These are phyloP conservation scores for Peribatodes rhomboidaria DNA, from an alignment of 2,888 invertebrate species.

Conservation along the genomic window DNA sequence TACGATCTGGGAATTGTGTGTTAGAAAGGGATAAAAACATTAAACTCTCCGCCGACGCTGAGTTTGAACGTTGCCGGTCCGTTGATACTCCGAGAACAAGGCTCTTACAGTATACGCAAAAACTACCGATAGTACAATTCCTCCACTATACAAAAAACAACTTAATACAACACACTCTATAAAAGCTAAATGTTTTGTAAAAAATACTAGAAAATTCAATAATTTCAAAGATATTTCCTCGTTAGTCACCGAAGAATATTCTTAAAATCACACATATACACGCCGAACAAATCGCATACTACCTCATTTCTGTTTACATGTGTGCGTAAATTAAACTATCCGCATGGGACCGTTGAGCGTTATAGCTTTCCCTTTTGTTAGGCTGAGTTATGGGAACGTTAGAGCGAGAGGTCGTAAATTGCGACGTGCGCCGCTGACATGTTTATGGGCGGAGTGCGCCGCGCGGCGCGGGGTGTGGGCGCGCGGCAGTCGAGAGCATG, in stretches of 20 bases:
- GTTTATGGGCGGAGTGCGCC: conserved; percentile 85
- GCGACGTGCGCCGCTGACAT: conserved; percentile 81
- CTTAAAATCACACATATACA: conserved; percentile 62
- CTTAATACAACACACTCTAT: not conserved
- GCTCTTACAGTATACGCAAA: conserved; percentile 68
- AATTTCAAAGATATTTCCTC: not conserved
- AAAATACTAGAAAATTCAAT: not conserved
- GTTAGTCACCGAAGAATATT: conserved; percentile 44
- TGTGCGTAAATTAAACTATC: conserved; percentile 86
- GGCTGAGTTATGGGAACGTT: conserved; percentile 82
- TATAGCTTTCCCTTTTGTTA: conserved; percentile 87
- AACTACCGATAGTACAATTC: conserved; percentile 48
- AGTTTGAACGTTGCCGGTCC: conserved; percentile 74
- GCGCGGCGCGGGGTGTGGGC: conserved; percentile 71
- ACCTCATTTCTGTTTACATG: conserved; percentile 79
- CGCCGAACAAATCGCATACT: conserved; percentile 74
- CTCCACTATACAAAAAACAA: not conserved
- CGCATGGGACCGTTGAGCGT: conserved; percentile 85
- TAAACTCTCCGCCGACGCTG: conserved; percentile 80
- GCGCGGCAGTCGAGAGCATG: conserved; percentile 82
- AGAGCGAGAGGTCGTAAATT: conserved; percentile 86
- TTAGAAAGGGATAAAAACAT: conserved; percentile 84
- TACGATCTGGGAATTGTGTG: conserved; percentile 87
- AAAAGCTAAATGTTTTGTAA: not conserved
- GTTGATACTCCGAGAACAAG: conserved; percentile 77